phyloP scores from a whole-genome alignment of 2,888 invertebrate genomes.

The Stenotaenia linearis region DNA sequence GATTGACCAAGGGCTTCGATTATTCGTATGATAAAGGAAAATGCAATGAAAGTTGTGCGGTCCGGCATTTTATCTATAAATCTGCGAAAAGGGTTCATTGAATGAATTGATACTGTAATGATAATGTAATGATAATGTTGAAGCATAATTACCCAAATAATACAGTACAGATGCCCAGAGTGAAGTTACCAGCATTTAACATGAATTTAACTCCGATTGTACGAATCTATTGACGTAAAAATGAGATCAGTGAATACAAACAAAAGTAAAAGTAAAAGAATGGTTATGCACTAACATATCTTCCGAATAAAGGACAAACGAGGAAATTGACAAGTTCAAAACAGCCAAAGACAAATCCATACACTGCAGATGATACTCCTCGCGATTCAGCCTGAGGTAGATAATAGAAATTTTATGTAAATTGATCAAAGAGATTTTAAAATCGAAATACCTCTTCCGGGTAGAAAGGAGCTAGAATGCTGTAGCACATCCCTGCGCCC shows the following conservation, averaged over 20 bases:
- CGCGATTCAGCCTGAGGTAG: slow-evolving; percentile 65
- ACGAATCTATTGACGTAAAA: neutral
- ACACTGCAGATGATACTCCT: slow-evolving; percentile 71
- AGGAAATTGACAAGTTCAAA: slow-evolving; percentile 77
- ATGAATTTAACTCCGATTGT: slow-evolving; percentile 63
- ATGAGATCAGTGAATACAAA: neutral
- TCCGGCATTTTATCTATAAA: neutral
- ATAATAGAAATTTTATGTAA: too few species aligned
- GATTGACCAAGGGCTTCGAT: slow-evolving; percentile 80
- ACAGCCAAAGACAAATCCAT: slow-evolving; percentile 78
- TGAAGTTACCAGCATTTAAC: slow-evolving; percentile 74
- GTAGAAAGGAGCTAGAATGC: slow-evolving; percentile 18
- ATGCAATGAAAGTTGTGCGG: slow-evolving; percentile 61
- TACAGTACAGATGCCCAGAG: slow-evolving; percentile 74
- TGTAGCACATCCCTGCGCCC: slow-evolving; percentile 1
- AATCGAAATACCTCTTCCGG: neutral
- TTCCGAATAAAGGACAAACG: slow-evolving; percentile 76
- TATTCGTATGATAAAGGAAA: slow-evolving; percentile 72
- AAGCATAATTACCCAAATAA: slow-evolving; percentile 61
- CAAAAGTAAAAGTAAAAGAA: neutral
- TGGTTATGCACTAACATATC: slow-evolving; percentile 54
- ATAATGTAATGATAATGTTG: neutral
- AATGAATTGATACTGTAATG: neutral
- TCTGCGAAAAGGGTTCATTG: neutral
- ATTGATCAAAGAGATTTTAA: neutral